phyloP scores from a whole-genome alignment of 2,113 vertebrate species.

The Martes martes region DNA sequence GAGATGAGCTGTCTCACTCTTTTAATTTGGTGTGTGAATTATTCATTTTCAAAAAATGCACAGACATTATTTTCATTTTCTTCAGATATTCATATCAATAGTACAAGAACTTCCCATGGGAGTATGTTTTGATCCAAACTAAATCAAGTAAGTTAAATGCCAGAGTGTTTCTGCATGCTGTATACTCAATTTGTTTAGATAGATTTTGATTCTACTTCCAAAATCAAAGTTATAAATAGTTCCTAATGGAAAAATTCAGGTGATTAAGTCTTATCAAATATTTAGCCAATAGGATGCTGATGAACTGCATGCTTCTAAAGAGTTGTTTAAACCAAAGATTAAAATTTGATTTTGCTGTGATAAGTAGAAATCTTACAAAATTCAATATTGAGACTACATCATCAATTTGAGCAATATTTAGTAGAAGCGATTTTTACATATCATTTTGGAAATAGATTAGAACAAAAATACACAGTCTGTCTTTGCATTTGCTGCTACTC shows the following conservation, averaged over 20 bases:
- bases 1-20: background rate
- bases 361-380: constrained; percentile 58
- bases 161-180: background rate
- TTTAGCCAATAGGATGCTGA: constrained; percentile 61
- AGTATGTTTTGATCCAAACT: constrained; percentile 1
- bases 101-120: background rate
- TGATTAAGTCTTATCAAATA: constrained; percentile 66
- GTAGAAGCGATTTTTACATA: constrained; percentile 45
- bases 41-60: background rate
- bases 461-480: background rate
- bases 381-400: constrained; percentile 58
- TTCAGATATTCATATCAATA: background rate
- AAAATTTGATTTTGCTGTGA: constrained; percentile 57
- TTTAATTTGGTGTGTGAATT: background rate
- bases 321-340: constrained; percentile 48
- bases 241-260: constrained; percentile 53
- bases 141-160: constrained; percentile 26
- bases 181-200: background rate
- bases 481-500: constrained; percentile 16
- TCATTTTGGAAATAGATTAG: constrained; percentile 53
- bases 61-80: background rate
- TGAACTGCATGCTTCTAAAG: constrained; percentile 33
- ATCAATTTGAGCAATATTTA: constrained; percentile 59
- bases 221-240: constrained; percentile 56
- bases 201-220: constrained; percentile 5